Conservation (phyloP, 2,113 vertebrate genomes). For the Caloenas nicobarica region DNA sequence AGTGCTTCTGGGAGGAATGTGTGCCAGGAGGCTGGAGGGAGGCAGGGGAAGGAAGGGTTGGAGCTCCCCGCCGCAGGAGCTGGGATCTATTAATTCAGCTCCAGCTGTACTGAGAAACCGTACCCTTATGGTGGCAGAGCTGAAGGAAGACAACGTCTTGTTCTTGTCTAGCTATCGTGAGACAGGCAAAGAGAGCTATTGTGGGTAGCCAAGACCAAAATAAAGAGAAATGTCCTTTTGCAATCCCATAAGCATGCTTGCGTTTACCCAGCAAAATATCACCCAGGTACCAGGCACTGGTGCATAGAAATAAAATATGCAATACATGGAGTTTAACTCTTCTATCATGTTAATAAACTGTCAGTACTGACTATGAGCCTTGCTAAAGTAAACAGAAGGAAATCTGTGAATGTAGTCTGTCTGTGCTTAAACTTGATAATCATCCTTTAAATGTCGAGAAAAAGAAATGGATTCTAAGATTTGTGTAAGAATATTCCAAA, state of each 20-base stretch:
- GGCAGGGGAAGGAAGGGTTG: slow-evolving; percentile 36
- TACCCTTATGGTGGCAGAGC: neutral
- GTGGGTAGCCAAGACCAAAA: neutral
- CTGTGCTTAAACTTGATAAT: neutral
- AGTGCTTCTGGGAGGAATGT: slow-evolving; percentile 12
- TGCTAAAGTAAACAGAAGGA: neutral
- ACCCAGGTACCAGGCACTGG: neutral
- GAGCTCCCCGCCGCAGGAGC: slow-evolving; percentile 14
- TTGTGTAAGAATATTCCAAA: neutral
- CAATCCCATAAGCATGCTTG: neutral
- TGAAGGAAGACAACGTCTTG: neutral
- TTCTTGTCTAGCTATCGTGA: neutral
- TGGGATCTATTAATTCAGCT: slow-evolving; percentile 47
- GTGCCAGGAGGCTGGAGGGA: slow-evolving; percentile 52
- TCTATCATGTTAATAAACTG: neutral
- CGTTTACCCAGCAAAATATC: neutral
- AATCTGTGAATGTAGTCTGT: neutral
- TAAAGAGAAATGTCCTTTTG: neutral
- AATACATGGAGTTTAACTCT: neutral
- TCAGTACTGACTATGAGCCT: neutral
- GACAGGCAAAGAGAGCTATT: neutral
- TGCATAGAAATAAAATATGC: neutral
- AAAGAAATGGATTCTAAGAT: neutral
- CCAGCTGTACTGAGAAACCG: slow-evolving; percentile 35
- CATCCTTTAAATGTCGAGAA: neutral